Evolutionary conservation across 2,113 vertebrate species (phyloP), one percentile per base, ranked within the genome.

Genomic region (Mustela nigripes): DNA sequence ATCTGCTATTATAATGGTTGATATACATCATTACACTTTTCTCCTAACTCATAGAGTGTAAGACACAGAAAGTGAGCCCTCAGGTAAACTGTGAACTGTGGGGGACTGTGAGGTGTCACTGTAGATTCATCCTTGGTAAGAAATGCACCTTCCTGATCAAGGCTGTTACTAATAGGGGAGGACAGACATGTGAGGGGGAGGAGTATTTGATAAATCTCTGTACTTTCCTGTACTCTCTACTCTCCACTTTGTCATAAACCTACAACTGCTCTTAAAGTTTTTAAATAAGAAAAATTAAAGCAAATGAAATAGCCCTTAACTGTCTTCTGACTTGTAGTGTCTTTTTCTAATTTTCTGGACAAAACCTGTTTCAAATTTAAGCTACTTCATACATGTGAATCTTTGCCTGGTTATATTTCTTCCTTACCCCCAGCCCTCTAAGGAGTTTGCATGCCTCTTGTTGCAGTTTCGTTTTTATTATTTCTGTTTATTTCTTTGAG

Each of bases 221-320:
- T 53, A 81, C 11, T 5, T 62, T n/a, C 5, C 48, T 76, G 42
- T 48, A 48, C 24, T n/a, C 89, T 12, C 33, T 50, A 80, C 5
- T 5, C 39, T 53, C 21, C 36, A 67, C 14, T 63, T 81, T 16
- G 0, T 76, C 63, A 93, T 65, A 89, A 82, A 93, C 31, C 18
- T 67, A 60, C 48, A 81, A 22, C 36, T 83, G 24, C 67, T 76
- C 36, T 76, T 93, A 16, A 65, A 74, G n/a, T 71, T 33, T 76
- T 96, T 42, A 56, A 67, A 48, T 78, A 48, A 71, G n/a, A 83
- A 95, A 62, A 82, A 81, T 26, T 31, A 60, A 92, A 92, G 9
- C 22, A 88, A 60, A 36, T 69, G 36, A 42, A 16, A 31, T 76
- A 95, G 90, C 89, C 11, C 26, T 63, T 69, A 89, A 26, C 21